Base-by-base conservation (phyloP, 2,113 vertebrate species). In the Narcine bancroftii region DNA sequence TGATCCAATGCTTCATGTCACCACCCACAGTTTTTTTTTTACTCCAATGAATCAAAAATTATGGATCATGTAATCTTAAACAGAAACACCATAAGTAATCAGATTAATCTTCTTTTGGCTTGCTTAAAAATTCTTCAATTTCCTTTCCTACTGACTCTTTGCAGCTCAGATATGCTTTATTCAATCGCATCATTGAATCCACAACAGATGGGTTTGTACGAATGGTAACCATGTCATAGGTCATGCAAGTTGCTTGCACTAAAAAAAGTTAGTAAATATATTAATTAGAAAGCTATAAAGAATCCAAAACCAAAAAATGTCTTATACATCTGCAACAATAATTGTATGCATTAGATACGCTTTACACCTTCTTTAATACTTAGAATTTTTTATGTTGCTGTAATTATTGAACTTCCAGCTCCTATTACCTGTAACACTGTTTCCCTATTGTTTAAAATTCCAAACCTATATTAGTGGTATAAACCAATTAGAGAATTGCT, bases 201-300 rank as follows among this genome's bases (percentile, higher is more conserved):
- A 91, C 89, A 11, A 91, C 65, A 15, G 63, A 91, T 11, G 89
- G 89, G 63, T 91, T 65, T 91, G 89, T 69, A 91, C 65, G 89
- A 6, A 91, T 69, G 24, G 13, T 42, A 91, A 91, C 63, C 63
- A 69, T 91, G 39, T 91, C 89, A 91, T 91, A 91, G 63, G 89
- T 69, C 89, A 91, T 91, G 71, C 89, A 91, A 66, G 89, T 91
- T 91, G 89, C 89, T 91, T 91, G 89, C 65, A 91, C 89, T 91
- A 45, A 65, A 91, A 91, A 66, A 69, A 45, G 63, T 91, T 45
- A 91, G 39, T 13, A 71, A 47, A 69, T 69, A 89, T 66, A 26
- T 89, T 89, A 89, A 89, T 89, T 89, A 91, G 89, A 69, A 91
- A 29, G 39, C 0, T 10, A 69, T 45, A 65, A 24, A 36, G 63